A percentile compares a stretch with the other conserved stretches of the same genome.
These are phyloP conservation scores for Rhodophaea formosa DNA, from an alignment of 2,888 invertebrate species.

Conservation along the genomic window DNA sequence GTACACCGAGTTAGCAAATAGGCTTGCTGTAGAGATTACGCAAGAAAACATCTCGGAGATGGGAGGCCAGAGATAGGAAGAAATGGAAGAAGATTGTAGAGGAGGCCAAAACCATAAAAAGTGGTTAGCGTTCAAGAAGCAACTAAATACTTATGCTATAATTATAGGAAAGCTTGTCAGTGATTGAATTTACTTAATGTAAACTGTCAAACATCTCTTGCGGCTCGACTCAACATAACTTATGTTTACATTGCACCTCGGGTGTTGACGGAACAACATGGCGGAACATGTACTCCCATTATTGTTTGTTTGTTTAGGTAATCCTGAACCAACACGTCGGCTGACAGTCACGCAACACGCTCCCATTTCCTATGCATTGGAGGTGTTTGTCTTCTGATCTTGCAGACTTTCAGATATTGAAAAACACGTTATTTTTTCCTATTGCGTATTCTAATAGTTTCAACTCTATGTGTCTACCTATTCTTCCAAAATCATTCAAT, in stretches of 20 bases:
- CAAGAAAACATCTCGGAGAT: too few species aligned
- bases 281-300: constrained; percentile 4
- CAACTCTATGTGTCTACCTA: too few species aligned
- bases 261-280: constrained; percentile 6
- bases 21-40: too few species aligned
- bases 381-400: neutral
- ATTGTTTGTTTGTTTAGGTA: constrained; percentile 9
- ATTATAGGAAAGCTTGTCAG: neutral
- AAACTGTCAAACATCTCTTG: neutral
- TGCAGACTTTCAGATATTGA: too few species aligned
- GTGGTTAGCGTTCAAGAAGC: too few species aligned
- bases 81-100: too few species aligned
- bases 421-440: too few species aligned
- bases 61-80: too few species aligned
- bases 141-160: neutral
- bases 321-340: constrained; percentile 9
- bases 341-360: neutral
- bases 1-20: too few species aligned
- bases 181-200: neutral
- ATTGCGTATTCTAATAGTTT: too few species aligned
- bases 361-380: neutral
- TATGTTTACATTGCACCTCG: constrained; percentile 13
- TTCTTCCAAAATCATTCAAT: too few species aligned
- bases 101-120: too few species aligned
- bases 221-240: neutral